Evolutionary conservation across 2,888 invertebrate genomes (phyloP).

Genomic region (Lasioglossum morio): DNA sequence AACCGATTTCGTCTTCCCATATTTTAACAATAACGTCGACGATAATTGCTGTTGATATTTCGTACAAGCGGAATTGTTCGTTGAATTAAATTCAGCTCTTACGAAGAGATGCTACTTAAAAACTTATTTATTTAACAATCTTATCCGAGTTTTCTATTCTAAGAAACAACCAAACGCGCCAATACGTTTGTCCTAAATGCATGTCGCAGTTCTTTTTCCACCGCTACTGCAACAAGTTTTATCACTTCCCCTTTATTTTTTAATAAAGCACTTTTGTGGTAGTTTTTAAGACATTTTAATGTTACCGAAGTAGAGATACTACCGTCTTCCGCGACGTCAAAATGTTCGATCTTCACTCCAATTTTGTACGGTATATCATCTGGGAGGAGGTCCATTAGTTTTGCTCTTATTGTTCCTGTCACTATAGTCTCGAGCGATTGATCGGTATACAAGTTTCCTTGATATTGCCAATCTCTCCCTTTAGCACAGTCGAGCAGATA

Average conservation of each 20-base stretch:
- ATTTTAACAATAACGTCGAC: slow-evolving; percentile 46
- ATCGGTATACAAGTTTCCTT: slow-evolving; percentile 90
- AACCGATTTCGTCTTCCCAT: slow-evolving; percentile 87
- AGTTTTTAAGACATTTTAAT: slow-evolving; percentile 88
- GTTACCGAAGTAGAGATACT: slow-evolving; percentile 86
- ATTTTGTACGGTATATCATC: slow-evolving; percentile 95
- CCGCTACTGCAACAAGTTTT: slow-evolving; percentile 86
- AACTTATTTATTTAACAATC: neutral
- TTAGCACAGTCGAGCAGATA: slow-evolving; percentile 90
- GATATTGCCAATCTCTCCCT: slow-evolving; percentile 89
- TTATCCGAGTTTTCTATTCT: neutral
- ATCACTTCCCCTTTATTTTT: slow-evolving; percentile 89
- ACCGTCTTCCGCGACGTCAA: slow-evolving; percentile 87
- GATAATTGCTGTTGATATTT: slow-evolving; percentile 23
- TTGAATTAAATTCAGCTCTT: neutral
- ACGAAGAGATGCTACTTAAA: neutral
- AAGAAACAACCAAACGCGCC: slow-evolving; percentile 64
- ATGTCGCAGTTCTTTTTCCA: slow-evolving; percentile 76
- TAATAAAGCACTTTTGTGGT: slow-evolving; percentile 89
- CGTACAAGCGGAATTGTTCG: neutral
- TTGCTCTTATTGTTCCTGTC: slow-evolving; percentile 91
- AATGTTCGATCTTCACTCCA: slow-evolving; percentile 88
- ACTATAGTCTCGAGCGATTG: slow-evolving; percentile 90
- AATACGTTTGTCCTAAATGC: slow-evolving; percentile 75
- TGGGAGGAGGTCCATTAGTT: slow-evolving; percentile 92